These are phyloP conservation scores for Chloropsis hardwickii DNA, from an alignment of 2,113 vertebrate species.

Conservation along the genomic window DNA sequence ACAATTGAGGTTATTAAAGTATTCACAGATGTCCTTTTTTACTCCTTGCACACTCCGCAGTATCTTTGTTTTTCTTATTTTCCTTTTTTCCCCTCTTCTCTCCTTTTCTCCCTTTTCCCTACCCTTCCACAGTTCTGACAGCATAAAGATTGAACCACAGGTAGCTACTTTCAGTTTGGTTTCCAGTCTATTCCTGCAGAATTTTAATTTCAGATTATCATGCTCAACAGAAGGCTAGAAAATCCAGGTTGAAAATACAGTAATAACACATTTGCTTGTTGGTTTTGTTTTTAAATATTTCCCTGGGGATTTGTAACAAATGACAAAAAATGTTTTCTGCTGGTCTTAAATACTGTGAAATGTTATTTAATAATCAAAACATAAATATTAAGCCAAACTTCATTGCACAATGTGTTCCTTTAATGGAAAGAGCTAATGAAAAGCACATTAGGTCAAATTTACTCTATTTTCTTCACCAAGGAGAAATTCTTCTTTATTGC, in stretches of 20 bases:
- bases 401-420: slow-evolving; percentile 40
- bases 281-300: slow-evolving; percentile 26
- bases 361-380: slow-evolving; percentile 50
- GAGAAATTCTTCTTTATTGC: slow-evolving; percentile 4
- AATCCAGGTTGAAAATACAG: slow-evolving; percentile 9
- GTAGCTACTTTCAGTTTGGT: neutral
- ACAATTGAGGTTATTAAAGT: neutral
- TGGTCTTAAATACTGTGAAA: slow-evolving; percentile 56
- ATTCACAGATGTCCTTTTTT: neutral
- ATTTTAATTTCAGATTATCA: slow-evolving; percentile 21
- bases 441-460: slow-evolving; percentile 17
- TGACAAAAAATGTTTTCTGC: slow-evolving; percentile 51
- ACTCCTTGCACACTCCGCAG: neutral
- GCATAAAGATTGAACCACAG: neutral
- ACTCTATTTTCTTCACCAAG: slow-evolving; percentile 25
- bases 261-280: slow-evolving; percentile 18
- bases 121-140: neutral
- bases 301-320: slow-evolving; percentile 33
- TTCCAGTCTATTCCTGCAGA: neutral
- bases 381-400: slow-evolving; percentile 45
- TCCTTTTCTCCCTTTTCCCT: neutral
- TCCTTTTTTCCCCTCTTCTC: neutral
- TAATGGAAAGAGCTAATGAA: slow-evolving; percentile 49
- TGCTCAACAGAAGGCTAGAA: neutral
- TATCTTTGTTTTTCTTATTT: neutral